These are phyloP conservation scores for Homalodisca vitripennis DNA, from an alignment of 1,140 invertebrate species.

Conservation along the genomic window DNA sequence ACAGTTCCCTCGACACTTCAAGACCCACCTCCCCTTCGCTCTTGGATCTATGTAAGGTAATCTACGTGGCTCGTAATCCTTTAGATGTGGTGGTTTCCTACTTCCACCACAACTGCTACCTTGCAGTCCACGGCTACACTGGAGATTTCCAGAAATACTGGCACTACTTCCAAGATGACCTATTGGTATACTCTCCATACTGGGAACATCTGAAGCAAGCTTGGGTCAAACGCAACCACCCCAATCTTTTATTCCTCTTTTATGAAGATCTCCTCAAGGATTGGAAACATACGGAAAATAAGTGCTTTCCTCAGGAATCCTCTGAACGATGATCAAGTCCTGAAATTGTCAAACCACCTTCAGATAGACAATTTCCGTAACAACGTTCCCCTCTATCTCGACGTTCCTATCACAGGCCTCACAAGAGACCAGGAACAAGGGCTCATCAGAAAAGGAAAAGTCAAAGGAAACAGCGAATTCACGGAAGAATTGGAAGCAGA, in stretches of 20 bases:
- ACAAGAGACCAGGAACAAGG: constrained; percentile 36
- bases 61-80: constrained; percentile 80
- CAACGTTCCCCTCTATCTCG: constrained; percentile 38
- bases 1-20: constrained; percentile 60
- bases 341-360: constrained; percentile 59
- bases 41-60: constrained; percentile 51
- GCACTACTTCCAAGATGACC: constrained; percentile 70
- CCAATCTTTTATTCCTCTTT: constrained; percentile 73
- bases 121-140: constrained; percentile 67
- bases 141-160: constrained; percentile 75
- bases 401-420: constrained; percentile 31
- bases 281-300: constrained; percentile 61
- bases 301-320: constrained; percentile 65
- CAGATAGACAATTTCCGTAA: constrained; percentile 45
- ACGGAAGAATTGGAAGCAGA: constrained; percentile 34
- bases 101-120: constrained; percentile 72
- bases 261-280: constrained; percentile 76
- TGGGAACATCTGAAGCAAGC: constrained; percentile 76
- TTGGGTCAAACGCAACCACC: constrained; percentile 60
- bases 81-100: constrained; percentile 85
- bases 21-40: constrained; percentile 60
- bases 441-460: constrained; percentile 41
- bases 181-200: constrained; percentile 69
- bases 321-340: constrained; percentile 54
- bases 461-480: constrained; percentile 35